Conservation (phyloP, 1,140 invertebrate species). For the Papilio polytes region DNA sequence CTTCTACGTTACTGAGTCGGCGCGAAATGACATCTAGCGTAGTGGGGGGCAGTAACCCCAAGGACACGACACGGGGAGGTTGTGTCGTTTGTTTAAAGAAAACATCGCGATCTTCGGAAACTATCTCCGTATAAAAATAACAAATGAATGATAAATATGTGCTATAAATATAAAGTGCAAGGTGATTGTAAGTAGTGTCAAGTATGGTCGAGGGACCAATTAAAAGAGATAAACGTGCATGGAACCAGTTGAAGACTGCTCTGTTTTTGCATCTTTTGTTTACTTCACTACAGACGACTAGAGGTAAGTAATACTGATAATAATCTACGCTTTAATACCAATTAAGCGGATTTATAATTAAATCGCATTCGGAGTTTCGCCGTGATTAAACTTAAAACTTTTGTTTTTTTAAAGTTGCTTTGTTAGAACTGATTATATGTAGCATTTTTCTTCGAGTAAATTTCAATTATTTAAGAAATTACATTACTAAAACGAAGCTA, state of each 20-base stretch:
- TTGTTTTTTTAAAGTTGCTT: not conserved
- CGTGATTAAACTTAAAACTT: not conserved
- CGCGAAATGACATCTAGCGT: conserved; percentile 74
- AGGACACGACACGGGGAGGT: conserved; percentile 61
- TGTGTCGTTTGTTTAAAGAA: conserved; percentile 61
- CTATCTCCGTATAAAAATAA: conserved; percentile 47
- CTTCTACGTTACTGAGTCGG: conserved; percentile 70
- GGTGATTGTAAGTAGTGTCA: conserved; percentile 69
- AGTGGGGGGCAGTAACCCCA: conserved; percentile 75
- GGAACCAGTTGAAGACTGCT: conserved; percentile 70
- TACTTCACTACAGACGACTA: conserved; percentile 55
- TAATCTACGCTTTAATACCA: conserved; percentile 16
- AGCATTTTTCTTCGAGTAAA: not conserved
- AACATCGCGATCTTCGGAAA: conserved; percentile 74
- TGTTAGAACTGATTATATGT: not conserved
- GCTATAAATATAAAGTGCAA: conserved; percentile 56
- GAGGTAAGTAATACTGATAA: conserved; percentile 62
- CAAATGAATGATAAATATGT: conserved; percentile 55
- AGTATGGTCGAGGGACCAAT: conserved; percentile 74
- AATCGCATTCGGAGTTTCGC: not conserved
- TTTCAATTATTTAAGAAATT: no score
- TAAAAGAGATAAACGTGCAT: conserved; percentile 74
- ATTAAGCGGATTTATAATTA: conserved; percentile 27
- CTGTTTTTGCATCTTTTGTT: conserved; percentile 75
- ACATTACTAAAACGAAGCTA: not conserved